These are phyloP conservation scores for Mayetiola destructor DNA, from an alignment of 2,888 invertebrate species.

Conservation along the genomic window DNA sequence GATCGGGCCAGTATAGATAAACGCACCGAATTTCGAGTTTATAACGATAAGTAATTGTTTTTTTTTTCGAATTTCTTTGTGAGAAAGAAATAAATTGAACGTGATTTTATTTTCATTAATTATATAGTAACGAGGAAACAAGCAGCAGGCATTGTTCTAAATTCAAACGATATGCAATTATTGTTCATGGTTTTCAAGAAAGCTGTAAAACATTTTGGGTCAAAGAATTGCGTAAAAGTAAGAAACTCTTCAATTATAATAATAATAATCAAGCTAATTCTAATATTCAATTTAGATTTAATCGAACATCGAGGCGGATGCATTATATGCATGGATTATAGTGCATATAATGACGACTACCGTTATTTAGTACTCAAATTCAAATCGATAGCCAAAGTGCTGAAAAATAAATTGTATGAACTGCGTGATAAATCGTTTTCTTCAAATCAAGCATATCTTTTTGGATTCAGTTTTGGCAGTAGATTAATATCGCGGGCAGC, in stretches of 20 bases:
- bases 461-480: constrained; percentile 34
- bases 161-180: too few species aligned
- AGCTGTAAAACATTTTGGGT: constrained; percentile 29
- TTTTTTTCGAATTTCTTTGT: too few species aligned
- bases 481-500: constrained; percentile 30
- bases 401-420: constrained; percentile 23
- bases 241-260: constrained; percentile 18
- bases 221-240: constrained; percentile 26
- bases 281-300: constrained; percentile 28
- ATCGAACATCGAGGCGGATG: constrained; percentile 30
- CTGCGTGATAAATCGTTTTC: constrained; percentile 25
- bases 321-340: constrained; percentile 31
- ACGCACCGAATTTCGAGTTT: too few species aligned
- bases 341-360: constrained; percentile 26
- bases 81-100: too few species aligned
- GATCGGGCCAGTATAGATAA: too few species aligned
- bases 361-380: constrained; percentile 27
- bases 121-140: too few species aligned
- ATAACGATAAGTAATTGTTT: too few species aligned
- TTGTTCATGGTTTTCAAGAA: constrained; percentile 29
- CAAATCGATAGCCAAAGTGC: constrained; percentile 23
- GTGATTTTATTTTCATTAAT: too few species aligned
- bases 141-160: too few species aligned
- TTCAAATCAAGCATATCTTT: constrained; percentile 26
- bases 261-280: too few species aligned